These are phyloP conservation scores for Halcyon chelicuti DNA, from an alignment of 2,797 vertebrate genomes.

Conservation along the genomic window DNA sequence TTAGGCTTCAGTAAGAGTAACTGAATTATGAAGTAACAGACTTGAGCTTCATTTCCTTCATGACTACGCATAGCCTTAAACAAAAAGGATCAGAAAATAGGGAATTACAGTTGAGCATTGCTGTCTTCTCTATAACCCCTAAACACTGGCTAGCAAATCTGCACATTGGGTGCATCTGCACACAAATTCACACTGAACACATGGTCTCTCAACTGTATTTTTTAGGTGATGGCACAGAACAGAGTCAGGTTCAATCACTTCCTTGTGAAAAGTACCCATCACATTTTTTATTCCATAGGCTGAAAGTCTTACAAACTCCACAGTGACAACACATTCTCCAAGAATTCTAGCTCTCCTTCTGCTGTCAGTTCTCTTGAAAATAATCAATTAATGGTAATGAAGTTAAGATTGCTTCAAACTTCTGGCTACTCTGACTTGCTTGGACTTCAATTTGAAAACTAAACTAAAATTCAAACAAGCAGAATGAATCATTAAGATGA, in stretches of 20 bases:
- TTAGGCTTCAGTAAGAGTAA: slow-evolving; percentile 96
- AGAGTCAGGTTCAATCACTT: not conserved
- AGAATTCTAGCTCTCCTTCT: not conserved
- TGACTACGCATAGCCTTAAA: slow-evolving; percentile 96
- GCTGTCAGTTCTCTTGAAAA: not conserved
- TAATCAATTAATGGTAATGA: not conserved
- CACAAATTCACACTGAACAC: not conserved
- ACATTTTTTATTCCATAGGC: not conserved
- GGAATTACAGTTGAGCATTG: not conserved
- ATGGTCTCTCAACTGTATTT: not conserved
- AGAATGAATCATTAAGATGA: not conserved
- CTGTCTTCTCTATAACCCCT: not conserved
- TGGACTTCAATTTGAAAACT: not conserved
- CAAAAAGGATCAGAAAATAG: not conserved
- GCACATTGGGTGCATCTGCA: not conserved
- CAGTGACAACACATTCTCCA: not conserved
- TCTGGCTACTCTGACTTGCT: not conserved
- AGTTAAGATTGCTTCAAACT: not conserved
- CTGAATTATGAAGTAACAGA: slow-evolving; percentile 99
- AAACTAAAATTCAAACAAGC: not conserved
- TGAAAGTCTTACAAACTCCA: not conserved
- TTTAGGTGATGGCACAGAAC: not conserved
- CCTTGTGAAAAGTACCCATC: not conserved
- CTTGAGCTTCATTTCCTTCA: slow-evolving; percentile 98
- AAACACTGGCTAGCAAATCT: not conserved